phyloP scores from a whole-genome alignment of 2,888 invertebrate genomes.

The Omphaloscelis lunosa region DNA sequence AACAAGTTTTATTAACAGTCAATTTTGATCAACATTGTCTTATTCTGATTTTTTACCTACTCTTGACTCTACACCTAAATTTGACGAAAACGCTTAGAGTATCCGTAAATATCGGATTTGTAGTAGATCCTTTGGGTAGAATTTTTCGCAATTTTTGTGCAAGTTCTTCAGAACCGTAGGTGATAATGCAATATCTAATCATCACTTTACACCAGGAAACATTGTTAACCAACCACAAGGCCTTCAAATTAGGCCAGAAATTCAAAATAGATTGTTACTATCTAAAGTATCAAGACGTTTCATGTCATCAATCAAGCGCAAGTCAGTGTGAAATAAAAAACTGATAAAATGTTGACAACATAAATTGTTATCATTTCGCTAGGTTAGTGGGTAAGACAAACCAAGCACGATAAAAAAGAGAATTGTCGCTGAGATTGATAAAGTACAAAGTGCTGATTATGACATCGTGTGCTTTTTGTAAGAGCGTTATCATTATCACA shows the following conservation, averaged over 20 bases:
- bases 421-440: constrained; percentile 61
- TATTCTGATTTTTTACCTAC: constrained; percentile 24
- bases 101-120: background rate
- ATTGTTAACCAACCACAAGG: constrained; percentile 30
- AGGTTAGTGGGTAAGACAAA: constrained; percentile 84
- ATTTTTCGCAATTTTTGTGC: background rate
- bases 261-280: constrained; percentile 45
- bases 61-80: background rate
- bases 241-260: constrained; percentile 45
- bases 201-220: constrained; percentile 22
- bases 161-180: background rate
- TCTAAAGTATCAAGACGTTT: constrained; percentile 57
- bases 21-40: constrained; percentile 20
- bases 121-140: background rate
- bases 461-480: constrained; percentile 19
- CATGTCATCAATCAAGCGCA: constrained; percentile 81
- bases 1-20: constrained; percentile 40
- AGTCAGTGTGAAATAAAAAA: constrained; percentile 54
- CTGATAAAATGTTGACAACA: constrained; percentile 58
- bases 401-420: constrained; percentile 52
- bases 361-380: constrained; percentile 75
- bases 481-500: too few relatives aligned
- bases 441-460: constrained; percentile 52
- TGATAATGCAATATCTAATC: constrained; percentile 17
- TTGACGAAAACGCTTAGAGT: background rate